Evolutionary conservation across 2,113 vertebrate species (phyloP).

Genomic region (Ictalurus punctatus): DNA sequence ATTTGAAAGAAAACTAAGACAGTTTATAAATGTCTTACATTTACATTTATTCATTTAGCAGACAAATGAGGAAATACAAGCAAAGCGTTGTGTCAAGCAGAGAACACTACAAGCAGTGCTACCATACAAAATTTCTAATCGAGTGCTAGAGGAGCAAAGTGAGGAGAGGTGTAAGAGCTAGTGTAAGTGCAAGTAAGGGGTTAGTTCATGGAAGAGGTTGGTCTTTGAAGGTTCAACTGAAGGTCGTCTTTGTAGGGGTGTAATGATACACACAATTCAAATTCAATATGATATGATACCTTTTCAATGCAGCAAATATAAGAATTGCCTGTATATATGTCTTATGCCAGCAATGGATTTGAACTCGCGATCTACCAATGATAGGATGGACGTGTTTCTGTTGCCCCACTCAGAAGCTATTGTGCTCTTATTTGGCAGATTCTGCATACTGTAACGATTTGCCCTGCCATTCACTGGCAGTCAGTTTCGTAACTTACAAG

Average conservation of each 20-base stretch:
- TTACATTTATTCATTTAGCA: too few relatives aligned
- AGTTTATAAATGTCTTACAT: not conserved
- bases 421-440: not conserved
- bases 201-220: too few relatives aligned
- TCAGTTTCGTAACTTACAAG: not conserved
- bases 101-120: too few relatives aligned
- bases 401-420: not conserved
- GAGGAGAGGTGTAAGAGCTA: too few relatives aligned
- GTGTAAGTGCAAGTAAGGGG: too few relatives aligned
- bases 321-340: not conserved
- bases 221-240: too few relatives aligned
- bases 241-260: not conserved
- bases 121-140: too few relatives aligned
- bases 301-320: not conserved
- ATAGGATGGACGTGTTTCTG: not conserved
- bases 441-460: not conserved
- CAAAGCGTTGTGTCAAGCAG: too few relatives aligned
- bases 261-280: not conserved
- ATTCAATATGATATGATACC: not conserved
- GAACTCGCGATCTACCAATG: not conserved
- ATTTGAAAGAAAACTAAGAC: not conserved
- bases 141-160: too few relatives aligned
- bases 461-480: not conserved
- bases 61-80: too few relatives aligned
- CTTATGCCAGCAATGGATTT: not conserved